These are phyloP conservation scores for Coturnix japonica DNA, from an alignment of 2,113 vertebrate genomes.

Conservation along the genomic window DNA sequence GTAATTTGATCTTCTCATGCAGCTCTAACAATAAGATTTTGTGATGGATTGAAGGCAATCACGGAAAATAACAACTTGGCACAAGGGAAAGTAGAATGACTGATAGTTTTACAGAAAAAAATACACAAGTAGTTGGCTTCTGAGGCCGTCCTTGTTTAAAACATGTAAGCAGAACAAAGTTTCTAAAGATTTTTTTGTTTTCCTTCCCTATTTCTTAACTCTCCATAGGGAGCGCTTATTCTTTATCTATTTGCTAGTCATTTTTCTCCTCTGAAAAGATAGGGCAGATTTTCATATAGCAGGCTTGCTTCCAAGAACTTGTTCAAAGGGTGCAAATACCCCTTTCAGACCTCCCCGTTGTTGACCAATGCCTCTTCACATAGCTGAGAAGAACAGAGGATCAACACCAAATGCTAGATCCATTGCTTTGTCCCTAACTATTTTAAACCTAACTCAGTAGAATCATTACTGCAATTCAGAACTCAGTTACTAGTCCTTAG, in stretches of 20 bases:
- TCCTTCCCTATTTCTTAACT: not conserved
- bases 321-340: not conserved
- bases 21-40: slow-evolving; percentile 28
- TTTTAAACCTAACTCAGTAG: not conserved
- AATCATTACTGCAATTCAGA: not conserved
- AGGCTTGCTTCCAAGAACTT: slow-evolving; percentile 28
- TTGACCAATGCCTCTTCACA: not conserved
- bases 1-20: slow-evolving; percentile 27
- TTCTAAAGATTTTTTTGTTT: not conserved
- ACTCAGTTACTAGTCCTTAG: not conserved
- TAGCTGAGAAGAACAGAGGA: not conserved
- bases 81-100: slow-evolving; percentile 3
- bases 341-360: not conserved
- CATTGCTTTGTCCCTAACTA: not conserved
- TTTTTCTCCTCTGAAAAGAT: not conserved
- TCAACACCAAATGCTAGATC: not conserved
- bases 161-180: not conserved
- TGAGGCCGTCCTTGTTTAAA: slow-evolving; percentile 8
- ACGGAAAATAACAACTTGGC: slow-evolving; percentile 53
- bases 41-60: slow-evolving; percentile 17
- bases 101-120: slow-evolving; percentile 56
- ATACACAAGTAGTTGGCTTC: not conserved
- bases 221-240: not conserved
- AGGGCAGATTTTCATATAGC: not conserved
- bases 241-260: not conserved